Conservation (phyloP, 1,140 invertebrate species). For the Drosophila kepulauana region DNA sequence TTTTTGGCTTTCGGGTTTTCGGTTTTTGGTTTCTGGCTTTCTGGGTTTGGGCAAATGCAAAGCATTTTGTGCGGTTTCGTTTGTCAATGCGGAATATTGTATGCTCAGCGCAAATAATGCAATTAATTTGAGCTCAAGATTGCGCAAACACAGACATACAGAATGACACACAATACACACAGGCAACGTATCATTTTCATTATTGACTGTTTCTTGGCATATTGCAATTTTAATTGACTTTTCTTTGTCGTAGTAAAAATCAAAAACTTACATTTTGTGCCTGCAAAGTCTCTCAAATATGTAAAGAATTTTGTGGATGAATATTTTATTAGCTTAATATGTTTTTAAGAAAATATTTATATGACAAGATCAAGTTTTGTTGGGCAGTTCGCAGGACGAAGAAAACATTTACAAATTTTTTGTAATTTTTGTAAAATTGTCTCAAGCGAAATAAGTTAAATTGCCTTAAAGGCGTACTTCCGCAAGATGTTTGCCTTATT, state of each 20-base stretch:
- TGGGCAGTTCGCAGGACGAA: no score
- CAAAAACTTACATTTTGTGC: slow-evolving; percentile 1
- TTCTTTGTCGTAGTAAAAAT: neutral
- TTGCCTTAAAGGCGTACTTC: neutral
- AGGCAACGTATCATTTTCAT: slow-evolving; percentile 7
- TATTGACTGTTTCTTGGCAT: slow-evolving; percentile 17
- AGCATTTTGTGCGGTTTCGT: slow-evolving; percentile 45
- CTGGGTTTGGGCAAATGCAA: slow-evolving; percentile 25
- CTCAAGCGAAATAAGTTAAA: neutral
- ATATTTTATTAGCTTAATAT: no score
- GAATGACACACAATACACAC: neutral
- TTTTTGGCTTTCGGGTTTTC: slow-evolving; percentile 18
- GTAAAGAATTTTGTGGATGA: neutral
- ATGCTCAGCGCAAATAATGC: slow-evolving; percentile 47
- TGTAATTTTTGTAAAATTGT: no score
- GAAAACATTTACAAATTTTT: no score
- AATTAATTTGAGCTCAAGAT: slow-evolving; percentile 50
- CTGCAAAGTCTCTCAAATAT: neutral
- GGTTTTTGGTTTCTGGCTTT: slow-evolving; percentile 1
- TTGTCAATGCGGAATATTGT: slow-evolving; percentile 41
- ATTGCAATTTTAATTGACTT: slow-evolving; percentile 30
- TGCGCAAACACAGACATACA: slow-evolving; percentile 26
- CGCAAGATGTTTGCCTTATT: neutral
- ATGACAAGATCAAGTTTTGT: no score
- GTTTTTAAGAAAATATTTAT: no score